Conservation (phyloP, 2,888 invertebrate genomes). For the Cheilosia impressa region DNA sequence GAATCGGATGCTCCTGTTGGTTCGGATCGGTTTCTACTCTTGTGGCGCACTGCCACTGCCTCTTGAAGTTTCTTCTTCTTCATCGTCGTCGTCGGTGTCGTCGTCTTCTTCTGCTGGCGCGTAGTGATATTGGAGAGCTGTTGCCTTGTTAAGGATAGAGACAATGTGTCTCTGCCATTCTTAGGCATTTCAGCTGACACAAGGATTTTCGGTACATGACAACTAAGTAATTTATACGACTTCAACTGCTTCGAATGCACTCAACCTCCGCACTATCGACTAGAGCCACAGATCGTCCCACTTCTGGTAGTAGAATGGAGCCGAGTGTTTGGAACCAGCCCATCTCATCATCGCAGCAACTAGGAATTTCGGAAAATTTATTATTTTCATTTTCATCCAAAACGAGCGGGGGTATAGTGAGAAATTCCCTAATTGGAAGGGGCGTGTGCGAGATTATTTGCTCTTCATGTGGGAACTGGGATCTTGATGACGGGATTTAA, state of each 20-base stretch:
- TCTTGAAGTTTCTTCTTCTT: slow-evolving; percentile 63
- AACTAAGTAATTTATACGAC: slow-evolving; percentile 76
- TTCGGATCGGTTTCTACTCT: slow-evolving; percentile 62
- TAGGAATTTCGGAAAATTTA: slow-evolving; percentile 71
- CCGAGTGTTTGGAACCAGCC: slow-evolving; percentile 55
- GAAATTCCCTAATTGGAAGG: slow-evolving; percentile 73
- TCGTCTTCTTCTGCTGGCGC: slow-evolving; percentile 50
- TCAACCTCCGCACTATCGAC: slow-evolving; percentile 65
- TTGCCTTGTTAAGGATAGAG: slow-evolving; percentile 76
- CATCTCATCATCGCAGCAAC: slow-evolving; percentile 66
- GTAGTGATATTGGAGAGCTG: slow-evolving; percentile 70
- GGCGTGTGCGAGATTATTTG: slow-evolving; percentile 73
- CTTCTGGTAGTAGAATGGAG: slow-evolving; percentile 54
- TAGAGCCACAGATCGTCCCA: slow-evolving; percentile 58
- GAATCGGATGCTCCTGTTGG: slow-evolving; percentile 48
- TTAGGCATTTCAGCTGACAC: slow-evolving; percentile 76
- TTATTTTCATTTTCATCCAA: slow-evolving; percentile 59
- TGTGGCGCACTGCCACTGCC: slow-evolving; percentile 44
- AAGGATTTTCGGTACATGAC: slow-evolving; percentile 76
- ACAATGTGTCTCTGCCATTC: slow-evolving; percentile 76
- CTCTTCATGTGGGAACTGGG: slow-evolving; percentile 59
- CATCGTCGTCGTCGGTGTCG: slow-evolving; percentile 29
- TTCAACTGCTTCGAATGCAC: slow-evolving; percentile 74
- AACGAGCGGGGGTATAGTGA: slow-evolving; percentile 40
- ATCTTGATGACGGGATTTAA: slow-evolving; percentile 70